phyloP scores from a whole-genome alignment of 2,797 vertebrate species.

The Poeciliopsis infans region DNA sequence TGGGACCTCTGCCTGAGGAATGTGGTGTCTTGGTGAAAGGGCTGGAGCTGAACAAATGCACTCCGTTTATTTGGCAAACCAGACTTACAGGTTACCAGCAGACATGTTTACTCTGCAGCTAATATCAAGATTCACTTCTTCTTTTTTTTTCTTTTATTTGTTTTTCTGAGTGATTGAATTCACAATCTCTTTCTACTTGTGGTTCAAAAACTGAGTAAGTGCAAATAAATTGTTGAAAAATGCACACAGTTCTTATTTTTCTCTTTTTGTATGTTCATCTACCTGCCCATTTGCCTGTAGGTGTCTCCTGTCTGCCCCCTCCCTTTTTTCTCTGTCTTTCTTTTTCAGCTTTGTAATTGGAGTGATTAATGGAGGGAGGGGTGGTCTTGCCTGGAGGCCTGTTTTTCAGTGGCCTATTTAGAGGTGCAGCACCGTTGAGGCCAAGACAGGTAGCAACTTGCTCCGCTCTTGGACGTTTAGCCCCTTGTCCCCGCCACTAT shows the following conservation, averaged over 20 bases:
- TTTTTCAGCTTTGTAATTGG: constrained; percentile 76
- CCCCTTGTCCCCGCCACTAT: constrained; percentile 66
- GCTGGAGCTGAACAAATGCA: constrained; percentile 77
- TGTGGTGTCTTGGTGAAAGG: constrained; percentile 82
- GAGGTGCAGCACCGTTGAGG: constrained; percentile 55
- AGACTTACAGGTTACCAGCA: constrained; percentile 72
- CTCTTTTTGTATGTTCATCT: constrained; percentile 10
- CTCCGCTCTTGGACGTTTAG: constrained; percentile 68
- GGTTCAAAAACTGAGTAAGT: constrained; percentile 6
- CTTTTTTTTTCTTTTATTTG: constrained; percentile 14
- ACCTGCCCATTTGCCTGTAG: constrained; percentile 43
- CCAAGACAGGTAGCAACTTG: constrained; percentile 76
- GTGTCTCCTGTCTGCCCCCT: constrained; percentile 34
- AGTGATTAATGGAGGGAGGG: constrained; percentile 80
- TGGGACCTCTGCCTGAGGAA: constrained; percentile 78
- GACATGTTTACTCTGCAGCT: constrained; percentile 71
- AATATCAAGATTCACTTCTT: constrained; percentile 53
- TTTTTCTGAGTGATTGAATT: constrained; percentile 7
- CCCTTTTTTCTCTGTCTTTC: constrained; percentile 38
- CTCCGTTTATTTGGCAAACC: constrained; percentile 79
- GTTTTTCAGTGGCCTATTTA: constrained; percentile 71
- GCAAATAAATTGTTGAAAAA: constrained; percentile 16
- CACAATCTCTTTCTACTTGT: not conserved
- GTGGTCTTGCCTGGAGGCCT: constrained; percentile 74
- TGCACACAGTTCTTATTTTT: constrained; percentile 7